Evolutionary conservation across 2,797 vertebrate species (phyloP), one percentile per base, ranked within the genome.

Genomic region (Schizopygopsis malacanthus): DNA sequence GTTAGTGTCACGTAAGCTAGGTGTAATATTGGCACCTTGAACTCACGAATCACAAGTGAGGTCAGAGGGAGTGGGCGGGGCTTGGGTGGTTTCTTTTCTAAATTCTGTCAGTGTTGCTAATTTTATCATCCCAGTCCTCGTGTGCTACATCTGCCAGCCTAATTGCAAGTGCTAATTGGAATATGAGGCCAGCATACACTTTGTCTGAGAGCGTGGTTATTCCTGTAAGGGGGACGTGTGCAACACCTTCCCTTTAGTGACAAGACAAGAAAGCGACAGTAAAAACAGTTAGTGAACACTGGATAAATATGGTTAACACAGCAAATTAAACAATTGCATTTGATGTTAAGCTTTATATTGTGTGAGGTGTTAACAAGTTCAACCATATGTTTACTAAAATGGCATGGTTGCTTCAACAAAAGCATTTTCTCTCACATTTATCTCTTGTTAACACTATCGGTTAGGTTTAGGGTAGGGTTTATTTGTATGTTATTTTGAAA

Each of bases 91-190:
- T 91, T 92, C 88, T 91, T 81, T 86, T 89, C 90, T 87, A 81
- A 91, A 90, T 88, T 86, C 90, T 93, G 89, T 87, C 89, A 89
- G 87, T 82, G 91, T 91, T 89, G 88, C 95, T 95, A 95, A 95
- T 94, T 95, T 89, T 93, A 92, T 92, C 94, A 95, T 94, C 94
- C 94, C 93, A 93, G 93, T 95, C 93, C 94, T 95, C 94, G 90
- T 95, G 95, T 93, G 93, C 94, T 95, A 95, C 93, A 95, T 96
- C 92, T 86, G 90, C 93, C 92, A 95, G 91, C 93, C 94, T 94
- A 95, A 95, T 95, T 95, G 93, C 90, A 90, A 89, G 88, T 83
- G 93, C 93, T 96, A 95, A 95, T 95, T 95, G 94, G 92, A 92
- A 95, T 94, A 93, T 75, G 91, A 92, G 93, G 92, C 93, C 92